Base-by-base conservation (phyloP, 2,888 invertebrate genomes). In the Biston stratarius region DNA sequence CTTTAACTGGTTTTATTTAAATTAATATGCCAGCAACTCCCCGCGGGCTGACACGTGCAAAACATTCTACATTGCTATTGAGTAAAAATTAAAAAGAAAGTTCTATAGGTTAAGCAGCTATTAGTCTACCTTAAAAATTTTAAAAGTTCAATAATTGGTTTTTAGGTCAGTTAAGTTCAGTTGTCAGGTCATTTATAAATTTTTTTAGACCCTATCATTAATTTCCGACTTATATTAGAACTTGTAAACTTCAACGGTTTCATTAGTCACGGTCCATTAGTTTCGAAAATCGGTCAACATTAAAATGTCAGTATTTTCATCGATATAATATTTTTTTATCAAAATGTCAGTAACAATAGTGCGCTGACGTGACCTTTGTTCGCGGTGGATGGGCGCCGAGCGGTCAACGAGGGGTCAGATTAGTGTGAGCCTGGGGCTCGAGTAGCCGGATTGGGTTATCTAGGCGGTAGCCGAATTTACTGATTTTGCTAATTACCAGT, bases 281-380 rank as follows among this genome's bases (percentile, higher is more conserved):
- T 57, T 52, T 11, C 53, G 38, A 34, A 51, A 65, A 55, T 60
- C 42, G 56, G 9, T 24, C 45, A 36, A 38, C 15, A 52, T 47
- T 55, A 59, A 55, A 67, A 67, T 63, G 63, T 38, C 63, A 61
- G 44, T 56, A 36, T 38, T 45, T 63, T 42, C 56, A 56, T 53
- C 36, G 57, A 63, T 61, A 61, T 57, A 47, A 60, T 55, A 48
- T 61, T 67, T 70, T n/a, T 67, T 69, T 62, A 56, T 64, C 47
- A 14, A 70, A 73, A 71, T 71, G 69, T 64, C 69, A 71, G 52
- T 51, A 52, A 68, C 69, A 67, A 56, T 68, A 60, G 64, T 65
- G 49, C 15, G 65, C 42, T 49, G 49, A 59, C 47, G 47, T 69
- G 58, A 71, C 71, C 73, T 73, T 71, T 64, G 61, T 44, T 53